Evolutionary conservation across 2,113 vertebrate species (phyloP).

Genomic region (Zingel zingel): DNA sequence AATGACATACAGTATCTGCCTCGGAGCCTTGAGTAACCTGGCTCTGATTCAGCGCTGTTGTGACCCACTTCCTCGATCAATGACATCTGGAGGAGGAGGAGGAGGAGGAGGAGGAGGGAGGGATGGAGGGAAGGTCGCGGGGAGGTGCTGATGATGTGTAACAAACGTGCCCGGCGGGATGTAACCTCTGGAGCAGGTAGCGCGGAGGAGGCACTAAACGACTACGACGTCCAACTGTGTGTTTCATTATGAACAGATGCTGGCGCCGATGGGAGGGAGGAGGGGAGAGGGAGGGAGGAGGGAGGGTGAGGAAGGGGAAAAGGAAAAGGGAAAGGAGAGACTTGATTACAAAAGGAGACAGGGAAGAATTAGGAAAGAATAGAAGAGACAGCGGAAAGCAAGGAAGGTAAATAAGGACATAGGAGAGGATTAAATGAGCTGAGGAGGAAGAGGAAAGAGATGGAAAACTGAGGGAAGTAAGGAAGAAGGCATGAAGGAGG

Average conservation of each 20-base stretch:
- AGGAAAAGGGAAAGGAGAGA: slow-evolving; percentile 28
- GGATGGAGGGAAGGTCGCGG: slow-evolving; percentile 25
- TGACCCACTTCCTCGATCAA: slow-evolving; percentile 74
- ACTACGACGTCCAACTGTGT: slow-evolving; percentile 68
- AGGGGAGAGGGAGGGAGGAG: slow-evolving; percentile 6
- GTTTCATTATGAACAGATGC: slow-evolving; percentile 83
- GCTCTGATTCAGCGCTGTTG: slow-evolving; percentile 59
- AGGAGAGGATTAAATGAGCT: slow-evolving; percentile 14
- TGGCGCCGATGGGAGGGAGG: slow-evolving; percentile 47
- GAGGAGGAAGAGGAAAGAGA: background rate
- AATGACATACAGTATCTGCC: slow-evolving; percentile 54
- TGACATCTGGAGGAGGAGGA: slow-evolving; percentile 68
- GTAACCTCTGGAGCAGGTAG: slow-evolving; percentile 80
- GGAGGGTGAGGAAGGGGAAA: slow-evolving; percentile 26
- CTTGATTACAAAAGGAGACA: no score
- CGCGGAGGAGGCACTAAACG: slow-evolving; percentile 71
- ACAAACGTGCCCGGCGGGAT: slow-evolving; percentile 69
- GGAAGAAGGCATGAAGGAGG: background rate
- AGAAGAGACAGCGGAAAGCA: background rate
- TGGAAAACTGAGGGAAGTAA: background rate
- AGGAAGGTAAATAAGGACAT: background rate
- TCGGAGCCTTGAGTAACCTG: slow-evolving; percentile 42
- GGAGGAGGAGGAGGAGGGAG: background rate
- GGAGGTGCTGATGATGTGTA: slow-evolving; percentile 62
- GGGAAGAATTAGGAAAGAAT: no score